Conservation (phyloP, 2,797 vertebrate species). For the Alexandromys oeconomus region DNA sequence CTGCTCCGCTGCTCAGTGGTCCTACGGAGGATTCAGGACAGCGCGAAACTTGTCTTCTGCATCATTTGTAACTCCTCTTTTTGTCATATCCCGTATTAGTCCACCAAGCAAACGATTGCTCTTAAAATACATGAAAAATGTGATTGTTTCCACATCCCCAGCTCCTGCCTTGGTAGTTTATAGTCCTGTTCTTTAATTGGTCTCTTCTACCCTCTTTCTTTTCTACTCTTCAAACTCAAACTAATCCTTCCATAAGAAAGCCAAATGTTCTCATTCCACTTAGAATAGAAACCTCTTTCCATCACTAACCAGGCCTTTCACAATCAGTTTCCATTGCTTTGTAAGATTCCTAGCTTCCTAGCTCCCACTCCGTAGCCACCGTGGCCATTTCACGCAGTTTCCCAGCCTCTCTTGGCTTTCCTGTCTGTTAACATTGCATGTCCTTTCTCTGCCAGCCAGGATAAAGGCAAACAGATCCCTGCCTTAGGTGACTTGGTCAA, state of each 20-base stretch:
- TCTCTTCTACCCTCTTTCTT: background rate
- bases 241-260: background rate
- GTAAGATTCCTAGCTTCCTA: background rate
- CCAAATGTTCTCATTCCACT: background rate
- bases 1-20: background rate
- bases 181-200: background rate
- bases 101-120: background rate
- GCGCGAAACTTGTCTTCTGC: fast-evolving
- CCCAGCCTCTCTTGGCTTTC: background rate
- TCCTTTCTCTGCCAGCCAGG: background rate
- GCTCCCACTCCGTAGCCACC: background rate
- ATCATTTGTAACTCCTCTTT: background rate
- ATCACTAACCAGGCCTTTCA: background rate
- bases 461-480: background rate
- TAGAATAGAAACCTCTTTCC: background rate
- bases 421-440: background rate
- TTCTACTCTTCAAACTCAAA: background rate
- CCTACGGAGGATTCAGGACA: background rate
- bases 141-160: background rate
- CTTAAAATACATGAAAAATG: background rate
- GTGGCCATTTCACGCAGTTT: background rate
- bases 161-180: background rate
- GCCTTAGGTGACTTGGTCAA: background rate
- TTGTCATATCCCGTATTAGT: background rate
- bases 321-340: background rate